A percentile compares a stretch with the other conserved stretches of the same genome.
phyloP scores from a whole-genome alignment of 2,113 vertebrate genomes.

The Planiliza haematocheilus region DNA sequence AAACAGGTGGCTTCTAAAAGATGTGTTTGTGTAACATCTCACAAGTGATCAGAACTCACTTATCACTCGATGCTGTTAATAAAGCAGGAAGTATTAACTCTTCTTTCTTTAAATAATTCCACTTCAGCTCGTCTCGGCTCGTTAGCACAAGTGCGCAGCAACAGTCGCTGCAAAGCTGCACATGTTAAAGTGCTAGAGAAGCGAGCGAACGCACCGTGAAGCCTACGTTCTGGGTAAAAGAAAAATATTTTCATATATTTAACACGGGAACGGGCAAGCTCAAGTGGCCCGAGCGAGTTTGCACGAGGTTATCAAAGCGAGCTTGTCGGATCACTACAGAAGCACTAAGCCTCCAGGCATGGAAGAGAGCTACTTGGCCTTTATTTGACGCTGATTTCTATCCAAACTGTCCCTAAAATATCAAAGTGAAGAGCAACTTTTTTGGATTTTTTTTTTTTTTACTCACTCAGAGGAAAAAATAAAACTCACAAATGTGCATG shows the following conservation, averaged over 20 bases:
- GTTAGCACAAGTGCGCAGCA: slow-evolving; percentile 7
- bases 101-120: neutral
- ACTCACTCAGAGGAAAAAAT: no score
- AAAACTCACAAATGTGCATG: neutral
- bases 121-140: slow-evolving; percentile 12
- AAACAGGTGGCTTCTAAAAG: neutral
- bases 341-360: neutral
- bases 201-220: slow-evolving; percentile 33
- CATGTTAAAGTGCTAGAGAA: slow-evolving; percentile 31
- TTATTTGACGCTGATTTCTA: neutral
- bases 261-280: slow-evolving; percentile 1
- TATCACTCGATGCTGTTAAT: no score
- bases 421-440: neutral
- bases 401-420: neutral
- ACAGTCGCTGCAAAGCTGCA: neutral
- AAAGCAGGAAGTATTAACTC: no score
- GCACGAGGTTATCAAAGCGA: slow-evolving; percentile 41
- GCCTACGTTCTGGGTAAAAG: neutral
- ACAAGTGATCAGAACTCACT: no score
- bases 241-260: neutral
- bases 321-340: neutral
- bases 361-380: neutral
- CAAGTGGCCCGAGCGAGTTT: slow-evolving; percentile 17
- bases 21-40: no score
- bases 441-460: neutral